Evolutionary conservation across 2,113 vertebrate species (phyloP).

Genomic region (Amazona guildingii): DNA sequence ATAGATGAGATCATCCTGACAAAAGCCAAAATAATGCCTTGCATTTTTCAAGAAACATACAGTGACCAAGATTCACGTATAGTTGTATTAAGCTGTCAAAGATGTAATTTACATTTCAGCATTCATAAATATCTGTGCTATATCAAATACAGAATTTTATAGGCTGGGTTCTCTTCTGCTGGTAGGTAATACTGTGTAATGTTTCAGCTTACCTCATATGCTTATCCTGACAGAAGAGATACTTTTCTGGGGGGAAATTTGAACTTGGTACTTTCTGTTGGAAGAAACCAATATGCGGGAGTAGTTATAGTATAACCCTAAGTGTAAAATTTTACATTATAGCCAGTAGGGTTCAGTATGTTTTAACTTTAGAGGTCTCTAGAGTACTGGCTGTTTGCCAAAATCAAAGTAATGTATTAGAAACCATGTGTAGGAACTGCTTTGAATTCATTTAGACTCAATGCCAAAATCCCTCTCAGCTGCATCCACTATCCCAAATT

Average conservation of each 20-base stretch:
- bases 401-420: neutral
- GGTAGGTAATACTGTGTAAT: neutral
- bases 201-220: neutral
- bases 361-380: neutral
- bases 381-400: neutral
- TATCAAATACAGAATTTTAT: neutral
- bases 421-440: neutral
- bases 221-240: neutral
- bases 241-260: neutral
- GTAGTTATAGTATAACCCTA: neutral
- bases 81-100: neutral
- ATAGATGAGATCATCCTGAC: neutral
- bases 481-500: neutral
- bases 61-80: neutral
- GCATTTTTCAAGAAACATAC: neutral
- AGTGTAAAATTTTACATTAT: neutral
- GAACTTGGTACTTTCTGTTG: neutral
- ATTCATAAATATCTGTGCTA: neutral
- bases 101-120: neutral
- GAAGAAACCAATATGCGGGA: neutral
- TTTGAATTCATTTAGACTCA: neutral
- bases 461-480: neutral
- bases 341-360: conserved; percentile 22
- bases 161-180: neutral
- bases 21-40: neutral